Percentiles rank a stretch among this genome's conserved stretches.
These are phyloP conservation scores for Cylloceria caligata DNA, from an alignment of 2,888 invertebrate genomes.

Conservation along the genomic window DNA sequence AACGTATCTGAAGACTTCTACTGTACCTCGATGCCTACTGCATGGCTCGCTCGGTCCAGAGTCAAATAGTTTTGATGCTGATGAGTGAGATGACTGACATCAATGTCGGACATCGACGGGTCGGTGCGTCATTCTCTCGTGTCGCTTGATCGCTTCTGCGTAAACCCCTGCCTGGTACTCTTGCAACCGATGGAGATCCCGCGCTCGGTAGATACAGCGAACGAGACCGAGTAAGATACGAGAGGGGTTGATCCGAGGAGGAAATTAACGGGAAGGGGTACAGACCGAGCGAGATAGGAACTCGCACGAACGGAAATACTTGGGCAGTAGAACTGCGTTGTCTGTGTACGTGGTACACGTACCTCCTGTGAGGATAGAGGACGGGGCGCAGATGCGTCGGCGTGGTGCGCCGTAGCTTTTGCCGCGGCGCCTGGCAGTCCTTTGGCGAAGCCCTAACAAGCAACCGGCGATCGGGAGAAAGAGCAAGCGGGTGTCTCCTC, in stretches of 20 bases:
- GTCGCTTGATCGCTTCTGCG: conserved; percentile 9
- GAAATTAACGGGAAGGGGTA: conserved; percentile 39
- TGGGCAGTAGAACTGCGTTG: conserved; percentile 13
- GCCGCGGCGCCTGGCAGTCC: conserved; percentile 81
- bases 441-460: conserved; percentile 81
- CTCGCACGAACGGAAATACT: conserved; percentile 32
- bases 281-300: conserved; percentile 46
- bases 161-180: background rate
- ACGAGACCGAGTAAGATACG: conserved; percentile 32
- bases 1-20: background rate
- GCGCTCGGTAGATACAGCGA: conserved; percentile 6
- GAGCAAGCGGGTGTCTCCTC: conserved; percentile 44
- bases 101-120: conserved; percentile 1
- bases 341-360: conserved; percentile 42
- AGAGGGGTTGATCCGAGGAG: conserved; percentile 23
- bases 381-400: conserved; percentile 77
- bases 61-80: conserved; percentile 16
- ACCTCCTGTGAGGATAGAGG: conserved; percentile 48
- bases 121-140: background rate
- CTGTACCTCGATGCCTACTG: background rate
- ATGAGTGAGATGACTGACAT: conserved; percentile 25
- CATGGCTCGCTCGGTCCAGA: background rate
- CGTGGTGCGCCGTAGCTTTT: conserved; percentile 80
- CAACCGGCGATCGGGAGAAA: conserved; percentile 72
- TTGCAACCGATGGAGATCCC: conserved; percentile 4